Evolutionary conservation across 2,797 vertebrate species (phyloP).

Genomic region (Brotogeris chrysoptera): DNA sequence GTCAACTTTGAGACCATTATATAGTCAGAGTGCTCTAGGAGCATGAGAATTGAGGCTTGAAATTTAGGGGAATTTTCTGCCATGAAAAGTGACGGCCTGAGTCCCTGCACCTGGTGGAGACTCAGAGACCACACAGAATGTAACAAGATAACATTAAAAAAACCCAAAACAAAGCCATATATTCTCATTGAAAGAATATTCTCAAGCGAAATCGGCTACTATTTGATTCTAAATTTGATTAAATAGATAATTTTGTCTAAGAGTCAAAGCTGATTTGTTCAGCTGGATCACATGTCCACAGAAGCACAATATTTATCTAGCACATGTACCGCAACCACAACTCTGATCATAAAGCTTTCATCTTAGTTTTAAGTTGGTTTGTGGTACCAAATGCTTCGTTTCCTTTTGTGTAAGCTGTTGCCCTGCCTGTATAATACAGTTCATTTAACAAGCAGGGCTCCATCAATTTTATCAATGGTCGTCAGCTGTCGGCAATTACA

Average conservation of each 20-base stretch:
- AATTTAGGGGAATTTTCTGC: not conserved
- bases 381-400: not conserved
- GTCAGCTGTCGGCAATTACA: not conserved
- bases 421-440: not conserved
- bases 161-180: not conserved
- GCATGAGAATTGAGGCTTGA: not conserved
- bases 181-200: not conserved
- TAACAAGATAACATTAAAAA: not conserved
- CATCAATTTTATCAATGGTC: not conserved
- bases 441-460: not conserved
- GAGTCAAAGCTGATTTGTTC: not conserved
- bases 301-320: not conserved
- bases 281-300: not conserved
- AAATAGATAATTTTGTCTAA: not conserved
- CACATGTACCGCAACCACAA: not conserved
- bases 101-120: not conserved
- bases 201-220: not conserved
- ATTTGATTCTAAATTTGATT: not conserved
- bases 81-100: not conserved
- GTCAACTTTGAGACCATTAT: not conserved
- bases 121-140: not conserved
- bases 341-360: not conserved
- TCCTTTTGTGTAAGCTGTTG: not conserved
- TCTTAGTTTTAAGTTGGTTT: not conserved
- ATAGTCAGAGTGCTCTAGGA: not conserved